A percentile compares a stretch with the other conserved stretches of the same genome.
These are phyloP conservation scores for Pachydiplax longipennis DNA, from an alignment of 2,888 invertebrate species.

Conservation along the genomic window DNA sequence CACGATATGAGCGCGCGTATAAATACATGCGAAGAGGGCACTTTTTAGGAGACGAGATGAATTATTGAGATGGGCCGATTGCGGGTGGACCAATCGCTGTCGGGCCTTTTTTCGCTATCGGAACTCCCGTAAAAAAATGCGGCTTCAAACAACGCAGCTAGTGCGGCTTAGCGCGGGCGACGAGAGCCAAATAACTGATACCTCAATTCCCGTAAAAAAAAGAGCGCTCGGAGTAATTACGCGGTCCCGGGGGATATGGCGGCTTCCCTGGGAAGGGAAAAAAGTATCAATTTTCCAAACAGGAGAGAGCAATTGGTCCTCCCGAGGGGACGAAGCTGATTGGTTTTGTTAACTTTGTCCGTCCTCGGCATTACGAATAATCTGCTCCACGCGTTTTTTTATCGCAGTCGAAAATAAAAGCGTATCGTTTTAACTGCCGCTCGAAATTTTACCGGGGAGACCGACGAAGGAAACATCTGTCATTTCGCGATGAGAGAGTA, in stretches of 20 bases:
- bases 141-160: background rate
- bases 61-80: background rate
- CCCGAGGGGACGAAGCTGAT: background rate
- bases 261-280: background rate
- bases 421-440: background rate
- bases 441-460: background rate
- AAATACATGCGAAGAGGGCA: background rate
- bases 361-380: background rate
- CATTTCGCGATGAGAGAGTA: no score
- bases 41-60: background rate
- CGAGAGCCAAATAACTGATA: background rate
- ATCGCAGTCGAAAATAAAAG: background rate
- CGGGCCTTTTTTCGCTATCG: background rate
- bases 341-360: background rate
- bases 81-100: background rate
- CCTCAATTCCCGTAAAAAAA: background rate
- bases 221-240: background rate
- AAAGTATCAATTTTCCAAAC: background rate
- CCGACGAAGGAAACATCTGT: no score
- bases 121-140: background rate
- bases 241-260: background rate
- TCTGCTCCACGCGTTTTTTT: background rate
- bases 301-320: background rate
- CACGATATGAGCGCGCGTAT: background rate
- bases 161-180: background rate